Evolutionary conservation across 2,113 vertebrate genomes (phyloP).

Genomic region (Lycocorax pyrrhopterus): DNA sequence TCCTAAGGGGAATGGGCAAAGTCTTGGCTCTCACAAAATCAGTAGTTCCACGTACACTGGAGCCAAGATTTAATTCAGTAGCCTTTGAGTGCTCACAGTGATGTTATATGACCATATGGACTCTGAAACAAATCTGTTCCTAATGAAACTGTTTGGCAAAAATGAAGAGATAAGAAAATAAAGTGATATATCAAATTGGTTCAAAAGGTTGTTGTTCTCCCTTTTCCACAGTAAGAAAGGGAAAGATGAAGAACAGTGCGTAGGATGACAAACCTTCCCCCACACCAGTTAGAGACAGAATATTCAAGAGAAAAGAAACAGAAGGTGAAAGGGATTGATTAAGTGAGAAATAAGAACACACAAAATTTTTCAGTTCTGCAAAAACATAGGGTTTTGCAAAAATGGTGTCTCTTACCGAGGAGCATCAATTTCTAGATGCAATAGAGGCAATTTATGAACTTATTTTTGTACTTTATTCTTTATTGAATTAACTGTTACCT

Average conservation of each 20-base stretch:
- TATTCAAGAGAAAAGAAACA: background rate
- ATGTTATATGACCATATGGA: background rate
- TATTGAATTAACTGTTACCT: background rate
- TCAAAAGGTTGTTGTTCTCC: background rate
- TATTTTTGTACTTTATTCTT: background rate
- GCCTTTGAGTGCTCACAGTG: background rate
- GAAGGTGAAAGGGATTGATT: background rate
- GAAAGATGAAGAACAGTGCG: background rate
- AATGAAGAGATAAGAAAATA: background rate
- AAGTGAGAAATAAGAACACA: background rate
- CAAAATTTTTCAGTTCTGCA: background rate
- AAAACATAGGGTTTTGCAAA: background rate
- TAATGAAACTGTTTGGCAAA: background rate
- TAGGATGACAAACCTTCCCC: background rate
- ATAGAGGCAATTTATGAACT: background rate
- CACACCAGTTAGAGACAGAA: background rate
- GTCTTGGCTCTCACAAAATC: background rate
- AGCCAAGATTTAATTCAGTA: background rate
- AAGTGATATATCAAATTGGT: background rate
- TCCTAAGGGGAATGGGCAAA: background rate
- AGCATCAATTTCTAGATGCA: background rate
- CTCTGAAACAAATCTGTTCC: background rate
- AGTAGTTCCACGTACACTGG: fast-evolving
- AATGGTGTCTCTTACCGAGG: background rate
- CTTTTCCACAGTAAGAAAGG: background rate